Conservation (phyloP, 1,140 invertebrate genomes). For the Kradibia gibbosae region DNA sequence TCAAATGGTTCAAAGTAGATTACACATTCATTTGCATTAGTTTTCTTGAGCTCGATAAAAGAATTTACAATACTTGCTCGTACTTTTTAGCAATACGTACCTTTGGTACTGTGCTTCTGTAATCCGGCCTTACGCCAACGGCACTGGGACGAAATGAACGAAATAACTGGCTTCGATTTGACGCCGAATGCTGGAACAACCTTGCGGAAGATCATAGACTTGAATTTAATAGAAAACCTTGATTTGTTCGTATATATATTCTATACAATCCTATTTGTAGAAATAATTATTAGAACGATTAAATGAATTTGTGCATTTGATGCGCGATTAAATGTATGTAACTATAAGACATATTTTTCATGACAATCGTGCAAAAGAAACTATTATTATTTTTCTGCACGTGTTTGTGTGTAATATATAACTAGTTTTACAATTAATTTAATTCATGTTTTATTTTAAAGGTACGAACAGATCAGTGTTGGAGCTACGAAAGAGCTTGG, state of each 20-base stretch:
- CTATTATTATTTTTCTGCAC: background rate
- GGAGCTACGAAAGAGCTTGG: constrained; percentile 90
- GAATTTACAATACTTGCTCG: background rate
- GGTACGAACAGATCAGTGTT: constrained; percentile 88
- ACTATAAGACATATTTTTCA: no score
- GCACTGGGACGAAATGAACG: constrained; percentile 94
- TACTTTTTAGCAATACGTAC: constrained; percentile 80
- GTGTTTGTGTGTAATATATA: background rate
- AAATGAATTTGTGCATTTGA: no score
- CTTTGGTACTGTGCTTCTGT: constrained; percentile 87
- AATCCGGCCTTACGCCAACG: constrained; percentile 88
- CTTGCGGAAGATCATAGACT: constrained; percentile 85
- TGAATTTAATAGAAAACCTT: constrained; percentile 82
- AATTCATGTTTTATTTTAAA: constrained; percentile 38
- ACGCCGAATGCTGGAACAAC: constrained; percentile 89
- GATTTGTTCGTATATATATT: constrained; percentile 62
- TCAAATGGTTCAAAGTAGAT: constrained; percentile 83
- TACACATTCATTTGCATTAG: background rate
- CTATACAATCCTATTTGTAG: background rate
- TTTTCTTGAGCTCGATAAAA: background rate
- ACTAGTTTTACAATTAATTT: background rate
- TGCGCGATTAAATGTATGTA: no score
- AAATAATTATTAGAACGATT: background rate
- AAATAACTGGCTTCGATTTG: constrained; percentile 85
- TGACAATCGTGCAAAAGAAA: background rate